Percentiles rank a stretch among this genome's conserved stretches.
phyloP scores from a whole-genome alignment of 2,888 invertebrate genomes.

The Apocheima hispidaria region DNA sequence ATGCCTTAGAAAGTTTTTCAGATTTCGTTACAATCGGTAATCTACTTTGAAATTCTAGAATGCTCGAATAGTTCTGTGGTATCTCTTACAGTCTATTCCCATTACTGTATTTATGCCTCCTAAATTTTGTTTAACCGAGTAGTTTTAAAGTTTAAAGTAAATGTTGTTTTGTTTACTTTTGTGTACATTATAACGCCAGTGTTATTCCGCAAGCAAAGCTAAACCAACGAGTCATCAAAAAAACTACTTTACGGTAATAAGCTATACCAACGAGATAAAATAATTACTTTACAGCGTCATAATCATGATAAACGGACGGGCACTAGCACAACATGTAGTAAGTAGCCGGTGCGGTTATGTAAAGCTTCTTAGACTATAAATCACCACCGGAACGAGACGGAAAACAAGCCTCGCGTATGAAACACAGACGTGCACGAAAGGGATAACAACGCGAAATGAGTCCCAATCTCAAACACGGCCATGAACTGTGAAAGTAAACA shows the following conservation, averaged over 20 bases:
- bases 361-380: slow-evolving; percentile 71
- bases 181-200: background rate
- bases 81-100: slow-evolving; percentile 6
- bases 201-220: slow-evolving; percentile 14
- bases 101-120: background rate
- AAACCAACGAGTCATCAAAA: slow-evolving; percentile 36
- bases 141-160: background rate
- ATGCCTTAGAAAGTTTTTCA: slow-evolving; percentile 34
- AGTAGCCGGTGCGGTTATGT: slow-evolving; percentile 71
- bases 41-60: slow-evolving; percentile 29
- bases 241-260: slow-evolving; percentile 47
- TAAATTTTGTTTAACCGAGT: background rate
- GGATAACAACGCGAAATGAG: slow-evolving; percentile 49
- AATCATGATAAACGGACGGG: slow-evolving; percentile 73
- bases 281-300: slow-evolving; percentile 76
- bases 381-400: slow-evolving; percentile 67
- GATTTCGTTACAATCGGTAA: slow-evolving; percentile 34
- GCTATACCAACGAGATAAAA: slow-evolving; percentile 68
- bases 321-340: slow-evolving; percentile 65
- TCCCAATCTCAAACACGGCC: slow-evolving; percentile 60
- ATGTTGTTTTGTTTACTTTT: background rate
- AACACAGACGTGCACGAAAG: slow-evolving; percentile 44
- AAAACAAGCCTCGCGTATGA: slow-evolving; percentile 37
- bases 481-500: slow-evolving; percentile 78
- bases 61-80: slow-evolving; percentile 20